Base-by-base conservation (phyloP, 2,113 vertebrate species). In the Corydoras maculifer region DNA sequence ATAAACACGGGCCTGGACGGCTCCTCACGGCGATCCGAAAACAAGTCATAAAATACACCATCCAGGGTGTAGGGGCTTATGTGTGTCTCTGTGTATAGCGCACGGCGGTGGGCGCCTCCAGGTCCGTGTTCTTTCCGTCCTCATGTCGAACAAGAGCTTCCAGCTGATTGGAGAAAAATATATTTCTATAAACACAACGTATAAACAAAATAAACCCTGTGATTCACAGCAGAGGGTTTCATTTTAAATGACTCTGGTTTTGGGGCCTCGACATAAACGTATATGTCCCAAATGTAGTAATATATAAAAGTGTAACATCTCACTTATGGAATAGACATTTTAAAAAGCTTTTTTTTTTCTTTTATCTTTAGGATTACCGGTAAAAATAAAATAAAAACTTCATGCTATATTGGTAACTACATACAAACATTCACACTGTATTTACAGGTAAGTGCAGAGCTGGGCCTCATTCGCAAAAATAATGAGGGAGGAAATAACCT, bases 371-470 rank as follows among this genome's bases (percentile, higher is more conserved):
- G 60, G 60, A 69, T 69, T 68, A 53, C 54, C 50, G 62, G 54
- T 32, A 3, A 65, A 66, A 73, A 60, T 25, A 66, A 73, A 65
- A 59, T 43, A 58, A 25, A 25, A 25, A 75, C 55, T 49, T 62
- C 77, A 78, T 77, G 74, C 77, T 76, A 76, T 69, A 75, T 62
- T 72, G 71, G 73, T 68, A 75, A 78, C 69, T 72, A 81, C 65
- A 70, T 68, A 76, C 62, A 49, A 43, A 74, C 73, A 78, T 78
- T 76, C 71, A 77, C 69, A 73, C 63, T 29, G 57, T 78, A 81
- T 78, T 76, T 81, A 81, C 79, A 81, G 64, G 9, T 68, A 76
- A 75, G 77, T 75, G 77, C 79, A 81, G 70, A 53, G 51, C 51
- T 53, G 51, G 51, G 51, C 51, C 51, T 12, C 51, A 12, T 53